Base-by-base conservation (phyloP, 2,113 vertebrate genomes). In the Penelope pileata region DNA sequence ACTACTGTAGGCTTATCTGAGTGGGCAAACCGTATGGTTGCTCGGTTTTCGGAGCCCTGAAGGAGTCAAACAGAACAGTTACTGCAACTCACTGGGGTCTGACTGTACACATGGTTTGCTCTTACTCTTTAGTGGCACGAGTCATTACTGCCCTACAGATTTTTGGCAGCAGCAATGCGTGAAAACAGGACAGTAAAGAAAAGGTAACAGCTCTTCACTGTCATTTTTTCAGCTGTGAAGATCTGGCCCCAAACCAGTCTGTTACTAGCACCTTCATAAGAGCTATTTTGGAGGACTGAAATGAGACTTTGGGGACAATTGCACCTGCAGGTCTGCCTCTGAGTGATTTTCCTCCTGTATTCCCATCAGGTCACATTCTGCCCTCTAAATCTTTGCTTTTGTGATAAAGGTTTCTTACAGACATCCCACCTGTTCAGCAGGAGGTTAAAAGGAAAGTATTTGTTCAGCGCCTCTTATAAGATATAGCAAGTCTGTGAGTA, bases 1-100 rank as follows among this genome's bases (percentile, higher is more conserved):
- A 94, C 89, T 89, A 86, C 83, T 64, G 34, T 45, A 83, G 80
- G 51, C 45, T 73, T 34, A 79, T 79, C 86, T 94, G 96, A 47
- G 58, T 70, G 90, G 72, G 80, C 42, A 90, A 93, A 86, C 43
- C 63, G 14, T 50, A 40, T 32, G 32, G 63, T 59, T 82, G 34
- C 34, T 92, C 73, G 75, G 76, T 58, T 85, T 93, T 97, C 56
- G 85, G 45, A 56, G 17, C 50, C 64, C 59, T 48, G 69, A 79
- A 77, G 72, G 47, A 82, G 47, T 68, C 47, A 83, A 42, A 68
- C 19, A 60, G 84, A 91, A 90, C 45, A 30, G 32, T 83, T 42
- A 19, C 16, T 58, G 83, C 34, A 92, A 66, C 68, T 86, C 86
- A 18, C 13, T 54, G 78, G 59, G 53, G 38, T 70, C 84, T 88